Conservation (phyloP, 2,113 vertebrate species). For the Nothocercus julius region DNA sequence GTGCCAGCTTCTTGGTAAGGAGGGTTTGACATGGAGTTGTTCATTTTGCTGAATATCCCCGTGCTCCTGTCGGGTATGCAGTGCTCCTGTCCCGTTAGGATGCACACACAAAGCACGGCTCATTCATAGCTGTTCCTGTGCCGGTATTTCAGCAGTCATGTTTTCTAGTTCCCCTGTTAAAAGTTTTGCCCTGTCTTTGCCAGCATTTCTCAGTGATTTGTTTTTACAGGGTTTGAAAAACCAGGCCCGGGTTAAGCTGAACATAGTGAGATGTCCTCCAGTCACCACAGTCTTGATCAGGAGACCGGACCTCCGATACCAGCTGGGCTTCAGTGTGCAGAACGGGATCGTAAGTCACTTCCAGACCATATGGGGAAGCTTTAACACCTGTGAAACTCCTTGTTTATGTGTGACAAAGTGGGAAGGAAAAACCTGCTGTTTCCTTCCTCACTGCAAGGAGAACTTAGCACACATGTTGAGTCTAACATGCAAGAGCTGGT, state of each 20-base stretch:
- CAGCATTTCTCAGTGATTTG: not conserved
- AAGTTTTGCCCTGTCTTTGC: not conserved
- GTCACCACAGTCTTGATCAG: conserved; percentile 96
- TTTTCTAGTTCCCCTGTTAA: not conserved
- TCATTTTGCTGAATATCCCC: not conserved
- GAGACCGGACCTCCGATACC: conserved; percentile 93
- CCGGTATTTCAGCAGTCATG: not conserved
- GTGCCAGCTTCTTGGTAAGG: not conserved
- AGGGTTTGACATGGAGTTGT: not conserved
- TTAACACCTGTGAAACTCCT: not conserved
- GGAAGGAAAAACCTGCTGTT: not conserved
- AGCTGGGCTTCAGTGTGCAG: conserved; percentile 97
- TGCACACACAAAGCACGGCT: not conserved
- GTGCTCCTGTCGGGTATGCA: not conserved
- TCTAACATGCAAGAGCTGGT: not conserved
- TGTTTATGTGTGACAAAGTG: not conserved
- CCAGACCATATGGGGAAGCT: not conserved
- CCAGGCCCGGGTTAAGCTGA: conserved; percentile 91
- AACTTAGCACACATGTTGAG: not conserved
- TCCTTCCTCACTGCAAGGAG: not conserved
- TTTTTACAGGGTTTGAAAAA: conserved; percentile 91
- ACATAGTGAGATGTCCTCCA: conserved; percentile 95
- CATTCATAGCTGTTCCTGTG: not conserved
- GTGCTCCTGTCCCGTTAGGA: not conserved
- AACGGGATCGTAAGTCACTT: conserved; percentile 92